Conservation (phyloP, 2,888 invertebrate species). For the Catocala sponsa region DNA sequence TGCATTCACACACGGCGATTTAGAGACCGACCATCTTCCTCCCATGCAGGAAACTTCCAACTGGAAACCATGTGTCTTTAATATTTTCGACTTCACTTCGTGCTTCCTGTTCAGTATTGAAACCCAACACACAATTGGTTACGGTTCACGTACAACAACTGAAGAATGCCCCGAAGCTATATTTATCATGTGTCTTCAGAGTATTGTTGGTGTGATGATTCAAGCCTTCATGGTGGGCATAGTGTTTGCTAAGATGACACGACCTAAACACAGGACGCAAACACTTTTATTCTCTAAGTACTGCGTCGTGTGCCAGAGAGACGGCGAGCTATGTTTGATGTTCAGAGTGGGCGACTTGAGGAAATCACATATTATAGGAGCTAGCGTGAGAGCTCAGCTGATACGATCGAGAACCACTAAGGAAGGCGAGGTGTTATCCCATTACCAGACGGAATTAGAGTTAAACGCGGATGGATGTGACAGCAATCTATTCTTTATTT, state of each 20-base stretch:
- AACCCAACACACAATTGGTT: constrained; percentile 97
- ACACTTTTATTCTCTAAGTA: constrained; percentile 95
- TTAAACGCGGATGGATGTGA: constrained; percentile 92
- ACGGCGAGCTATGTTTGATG: constrained; percentile 94
- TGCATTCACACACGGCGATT: constrained; percentile 95
- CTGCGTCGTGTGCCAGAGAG: constrained; percentile 94
- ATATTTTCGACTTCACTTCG: constrained; percentile 94
- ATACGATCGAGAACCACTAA: constrained; percentile 94
- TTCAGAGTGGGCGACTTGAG: constrained; percentile 97
- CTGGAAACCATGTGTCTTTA: constrained; percentile 94
- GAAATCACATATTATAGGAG: constrained; percentile 96
- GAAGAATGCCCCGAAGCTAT: constrained; percentile 97
- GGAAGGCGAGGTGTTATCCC: constrained; percentile 94
- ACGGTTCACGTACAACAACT: constrained; percentile 94
- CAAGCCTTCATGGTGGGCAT: constrained; percentile 94
- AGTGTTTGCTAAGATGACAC: constrained; percentile 96
- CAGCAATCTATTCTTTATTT: constrained; percentile 96
- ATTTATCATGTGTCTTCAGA: constrained; percentile 96
- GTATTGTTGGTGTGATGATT: constrained; percentile 95
- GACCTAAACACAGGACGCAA: constrained; percentile 96
- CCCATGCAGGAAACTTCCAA: constrained; percentile 81
- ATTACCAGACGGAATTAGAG: constrained; percentile 93
- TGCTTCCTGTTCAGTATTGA: constrained; percentile 97
- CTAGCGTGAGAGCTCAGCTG: constrained; percentile 94
- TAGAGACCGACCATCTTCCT: constrained; percentile 89